A percentile compares a stretch with the other conserved stretches of the same genome.
phyloP scores from a whole-genome alignment of 2,113 vertebrate genomes.

The Proterorhinus semilunaris region DNA sequence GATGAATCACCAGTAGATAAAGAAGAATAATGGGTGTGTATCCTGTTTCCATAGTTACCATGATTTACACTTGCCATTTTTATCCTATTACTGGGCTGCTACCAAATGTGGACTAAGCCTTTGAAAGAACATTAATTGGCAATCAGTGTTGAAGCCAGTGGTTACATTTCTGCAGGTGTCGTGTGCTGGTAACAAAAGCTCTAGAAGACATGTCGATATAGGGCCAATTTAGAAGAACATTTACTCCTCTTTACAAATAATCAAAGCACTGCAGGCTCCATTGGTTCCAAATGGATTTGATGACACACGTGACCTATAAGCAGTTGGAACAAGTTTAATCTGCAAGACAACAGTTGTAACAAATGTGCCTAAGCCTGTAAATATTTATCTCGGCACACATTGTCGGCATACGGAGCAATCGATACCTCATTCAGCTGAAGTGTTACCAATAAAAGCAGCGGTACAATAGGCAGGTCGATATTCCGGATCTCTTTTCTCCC shows the following conservation, averaged over 20 bases:
- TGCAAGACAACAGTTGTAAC: constrained; percentile 33
- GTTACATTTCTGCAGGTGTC: neutral
- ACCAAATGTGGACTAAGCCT: too few species aligned
- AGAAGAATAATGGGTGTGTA: too few species aligned
- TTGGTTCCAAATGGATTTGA: constrained; percentile 9
- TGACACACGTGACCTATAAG: neutral
- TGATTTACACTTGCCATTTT: too few species aligned
- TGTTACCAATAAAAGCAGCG: constrained; percentile 56
- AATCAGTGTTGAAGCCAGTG: neutral
- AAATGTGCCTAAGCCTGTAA: constrained; percentile 51
- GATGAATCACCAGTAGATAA: too few species aligned
- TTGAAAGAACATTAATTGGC: neutral
- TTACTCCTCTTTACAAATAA: neutral
- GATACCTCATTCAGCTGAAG: constrained; percentile 65
- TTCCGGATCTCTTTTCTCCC: constrained; percentile 9
- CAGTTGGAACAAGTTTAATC: constrained; percentile 14
- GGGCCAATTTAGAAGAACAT: neutral
- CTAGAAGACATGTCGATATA: neutral
- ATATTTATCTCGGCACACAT: constrained; percentile 60
- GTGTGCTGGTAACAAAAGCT: neutral
- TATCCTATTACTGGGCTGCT: too few species aligned
- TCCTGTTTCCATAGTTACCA: too few species aligned
- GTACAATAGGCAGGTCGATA: constrained; percentile 50
- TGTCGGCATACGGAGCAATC: constrained; percentile 34
- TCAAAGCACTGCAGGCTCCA: neutral